Evolutionary conservation across 2,113 vertebrate species (phyloP), one percentile per base, ranked within the genome.

Genomic region (Asarcornis scutulata): DNA sequence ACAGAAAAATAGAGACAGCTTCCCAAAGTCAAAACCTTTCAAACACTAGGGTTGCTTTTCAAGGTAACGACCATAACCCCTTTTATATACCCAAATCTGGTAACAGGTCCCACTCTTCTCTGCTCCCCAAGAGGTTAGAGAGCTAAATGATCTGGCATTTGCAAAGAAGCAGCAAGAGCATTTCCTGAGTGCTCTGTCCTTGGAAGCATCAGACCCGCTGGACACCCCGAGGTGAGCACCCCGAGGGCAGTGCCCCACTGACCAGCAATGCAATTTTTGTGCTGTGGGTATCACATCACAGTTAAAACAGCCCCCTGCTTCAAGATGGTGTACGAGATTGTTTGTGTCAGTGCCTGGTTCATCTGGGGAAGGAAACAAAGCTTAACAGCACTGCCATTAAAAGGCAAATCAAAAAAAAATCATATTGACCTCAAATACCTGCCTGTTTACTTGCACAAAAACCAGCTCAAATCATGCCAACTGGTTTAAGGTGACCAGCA

Each of bases 21-120:
- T 94, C 31, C 73, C 36, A 72, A 78, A 81, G 52, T 77, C 17
- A 96, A 83, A 93, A 78, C 17, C 29, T 93, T 78, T 88, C 64
- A 72, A 86, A 86, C 17, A n/a, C 23, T 32, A 15, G 13, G 16
- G 20, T 68, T 40, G 40, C 40, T 40, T 95, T 84, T 36, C 83
- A 91, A 69, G 32, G 73, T 59, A 88, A 80, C 23, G 32, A 60
- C 38, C 26, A 34, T 14, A 31, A 77, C 17, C 13, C 22, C 32
- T 74, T 91, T 31, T 15, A 78, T 75, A 91, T 72, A 60, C 8
- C 17, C 38, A 82, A 6, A 32, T 78, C 56, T 56, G 52, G 40
- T 20, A 80, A 56, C 6, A 75, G 8, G 32, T 72, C 38, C 27
- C 32, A 62, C 3, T 72, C 17, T 86, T 66, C 62, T 18, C 25